Evolutionary conservation across 2,113 vertebrate genomes (phyloP), one percentile per base, ranked within the genome.

Genomic region (Tachycineta bicolor): DNA sequence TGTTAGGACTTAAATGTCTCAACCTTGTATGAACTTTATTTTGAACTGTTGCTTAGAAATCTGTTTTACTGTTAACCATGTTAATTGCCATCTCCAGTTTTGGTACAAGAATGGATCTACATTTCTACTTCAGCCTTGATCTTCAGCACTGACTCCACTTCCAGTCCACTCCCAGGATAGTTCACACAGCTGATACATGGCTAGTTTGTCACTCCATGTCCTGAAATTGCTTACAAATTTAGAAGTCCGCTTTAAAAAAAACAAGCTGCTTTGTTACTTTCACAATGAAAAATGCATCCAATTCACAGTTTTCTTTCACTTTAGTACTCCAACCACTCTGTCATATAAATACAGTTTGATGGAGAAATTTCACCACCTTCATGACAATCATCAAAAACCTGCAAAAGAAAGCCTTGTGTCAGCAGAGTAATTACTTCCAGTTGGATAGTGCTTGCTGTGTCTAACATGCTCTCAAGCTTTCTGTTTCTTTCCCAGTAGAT

Each of bases 331-430:
- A 99, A 94, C 99, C 99, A 99, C 70, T 99, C 99, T 25, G 97
- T 98, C 99, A 99, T 99, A 95, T 99, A 99, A 94, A 99, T 88
- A 96, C 99, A 99, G 92, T 97, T 99, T 6, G 99, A 99, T 25
- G 99, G 99, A 28, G 99, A 99, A 96, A 99, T 99, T 34, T 99
- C 99, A 47, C 99, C 99, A 43, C 99, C 99, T 95, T 99, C 99
- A 23, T 99, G 99, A 96, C 99, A 99, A 95, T 99, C 99, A 8
- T 99, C 98, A 96, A 99, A 99, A 96, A 99, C 99, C 99, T 99
- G 86, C 64, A 95, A 77, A 59, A 96, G 76, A 90, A 97, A 96
- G 70, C n/a, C 28, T 12, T 74, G 22, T 37, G 34, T 96, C 37
- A 96, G 78, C 17, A 70, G 21, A 78, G 23, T 60, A 47, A 76